Evolutionary conservation across 2,113 vertebrate species (phyloP).

Genomic region (Atractosteus spatula): DNA sequence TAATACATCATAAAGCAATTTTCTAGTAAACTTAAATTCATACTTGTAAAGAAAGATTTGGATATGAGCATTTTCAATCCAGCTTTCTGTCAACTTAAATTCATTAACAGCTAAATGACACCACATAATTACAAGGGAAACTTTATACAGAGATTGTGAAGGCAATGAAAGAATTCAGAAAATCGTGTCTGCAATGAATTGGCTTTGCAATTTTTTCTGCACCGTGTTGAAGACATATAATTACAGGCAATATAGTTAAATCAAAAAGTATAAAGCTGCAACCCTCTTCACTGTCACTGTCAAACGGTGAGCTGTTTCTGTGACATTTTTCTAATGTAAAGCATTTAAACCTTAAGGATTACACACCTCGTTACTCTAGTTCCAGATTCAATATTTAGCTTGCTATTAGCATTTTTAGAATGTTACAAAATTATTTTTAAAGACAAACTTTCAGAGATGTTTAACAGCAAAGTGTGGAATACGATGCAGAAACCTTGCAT

Average conservation of each 20-base stretch:
- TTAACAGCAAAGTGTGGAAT: neutral
- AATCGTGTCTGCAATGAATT: neutral
- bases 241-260: no score
- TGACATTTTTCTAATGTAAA: no score
- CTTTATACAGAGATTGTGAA: neutral
- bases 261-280: neutral
- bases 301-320: no score
- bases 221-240: neutral
- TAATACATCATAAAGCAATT: neutral
- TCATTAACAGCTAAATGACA: constrained; percentile 10
- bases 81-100: constrained; percentile 4
- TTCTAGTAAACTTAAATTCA: no score
- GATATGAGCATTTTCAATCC: neutral
- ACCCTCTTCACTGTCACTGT: no score
- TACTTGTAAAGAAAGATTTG: neutral
- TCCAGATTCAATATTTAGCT: neutral
- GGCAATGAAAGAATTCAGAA: neutral
- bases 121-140: neutral
- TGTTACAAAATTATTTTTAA: neutral
- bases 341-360: no score
- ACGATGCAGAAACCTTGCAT: neutral
- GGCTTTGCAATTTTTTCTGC: neutral
- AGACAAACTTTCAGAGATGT: neutral
- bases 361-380: neutral
- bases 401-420: neutral